Evolutionary conservation across 2,888 invertebrate species (phyloP), one percentile per base, ranked within the genome.

Genomic region (Thera obeliscata): DNA sequence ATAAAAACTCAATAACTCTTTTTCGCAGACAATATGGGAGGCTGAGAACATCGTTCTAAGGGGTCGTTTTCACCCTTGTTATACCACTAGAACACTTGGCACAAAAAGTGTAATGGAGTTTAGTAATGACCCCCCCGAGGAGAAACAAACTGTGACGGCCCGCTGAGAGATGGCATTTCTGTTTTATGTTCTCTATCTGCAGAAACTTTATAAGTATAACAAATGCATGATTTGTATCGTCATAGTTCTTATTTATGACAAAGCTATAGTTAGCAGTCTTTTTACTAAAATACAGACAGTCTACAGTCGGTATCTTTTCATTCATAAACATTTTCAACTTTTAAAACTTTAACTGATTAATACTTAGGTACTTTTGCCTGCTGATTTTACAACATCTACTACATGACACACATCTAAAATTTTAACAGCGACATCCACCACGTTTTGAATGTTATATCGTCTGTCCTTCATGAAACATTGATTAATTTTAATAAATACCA

Each of bases 61-160:
- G 91, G 92, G 92, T 90, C 88, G 91, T 93, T 92, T 86, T 87
- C 92, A 92, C 93, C 93, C 93, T 93, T 92, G 92, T 93, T 90
- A 81, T 88, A 91, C 90, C 89, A 86, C 86, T 89, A 89, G 90
- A 93, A 92, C 93, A 92, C 91, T 93, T 90, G 91, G 91, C 91
- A 88, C 91, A 93, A 93, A 92, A 93, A 93, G 88, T 90, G 91
- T 93, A 91, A 92, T 93, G 90, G 90, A 88, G 90, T 90, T 89
- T 82, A 82, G 91, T 91, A 92, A 93, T 92, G 90, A 92, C 91
- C 91, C 91, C 91, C 89, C 86, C 84, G 84, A 84, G 81, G 79
- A 82, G 81, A 83, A 78, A 81, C 88, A 84, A 87, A 87, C 87
- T 85, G 87, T 80, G 84, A 77, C 79, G 71, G 81, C 87, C 89